phyloP scores from a whole-genome alignment of 2,113 vertebrate species.

The Podarcis muralis region DNA sequence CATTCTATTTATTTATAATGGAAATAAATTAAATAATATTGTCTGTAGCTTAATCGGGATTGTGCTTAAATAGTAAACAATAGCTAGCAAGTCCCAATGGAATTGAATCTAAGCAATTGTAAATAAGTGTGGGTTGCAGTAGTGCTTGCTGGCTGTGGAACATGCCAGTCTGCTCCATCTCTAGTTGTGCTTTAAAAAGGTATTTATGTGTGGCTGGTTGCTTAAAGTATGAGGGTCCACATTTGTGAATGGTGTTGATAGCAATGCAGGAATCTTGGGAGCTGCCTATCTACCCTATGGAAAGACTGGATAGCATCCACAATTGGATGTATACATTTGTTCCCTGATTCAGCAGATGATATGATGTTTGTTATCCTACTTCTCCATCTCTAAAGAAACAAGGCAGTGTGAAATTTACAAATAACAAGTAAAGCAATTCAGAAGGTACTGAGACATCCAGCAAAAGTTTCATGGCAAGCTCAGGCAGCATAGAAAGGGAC shows the following conservation, averaged over 20 bases:
- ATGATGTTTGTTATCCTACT: background rate
- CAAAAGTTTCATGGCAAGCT: too few species aligned
- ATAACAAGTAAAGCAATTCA: too few species aligned
- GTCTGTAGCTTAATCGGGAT: background rate
- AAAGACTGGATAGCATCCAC: background rate
- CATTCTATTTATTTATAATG: background rate
- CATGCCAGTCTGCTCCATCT: too few species aligned
- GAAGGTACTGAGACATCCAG: too few species aligned
- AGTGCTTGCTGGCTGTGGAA: background rate
- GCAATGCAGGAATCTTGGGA: background rate
- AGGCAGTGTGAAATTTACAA: background rate
- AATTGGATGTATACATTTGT: background rate
- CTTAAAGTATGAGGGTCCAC: too few species aligned
- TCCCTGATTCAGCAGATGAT: background rate
- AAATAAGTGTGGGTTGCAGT: background rate
- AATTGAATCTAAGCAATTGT: too few species aligned
- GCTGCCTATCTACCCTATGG: background rate
- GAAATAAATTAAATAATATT: background rate
- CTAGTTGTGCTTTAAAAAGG: background rate
- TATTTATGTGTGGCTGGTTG: background rate
- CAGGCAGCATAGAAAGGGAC: too few species aligned
- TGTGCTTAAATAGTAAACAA: background rate
- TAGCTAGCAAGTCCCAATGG: background rate
- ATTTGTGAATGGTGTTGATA: background rate
- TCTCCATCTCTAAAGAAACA: background rate